These are phyloP conservation scores for Archaeoteleia sp. DNA, from an alignment of 2,888 invertebrate species.

Conservation along the genomic window DNA sequence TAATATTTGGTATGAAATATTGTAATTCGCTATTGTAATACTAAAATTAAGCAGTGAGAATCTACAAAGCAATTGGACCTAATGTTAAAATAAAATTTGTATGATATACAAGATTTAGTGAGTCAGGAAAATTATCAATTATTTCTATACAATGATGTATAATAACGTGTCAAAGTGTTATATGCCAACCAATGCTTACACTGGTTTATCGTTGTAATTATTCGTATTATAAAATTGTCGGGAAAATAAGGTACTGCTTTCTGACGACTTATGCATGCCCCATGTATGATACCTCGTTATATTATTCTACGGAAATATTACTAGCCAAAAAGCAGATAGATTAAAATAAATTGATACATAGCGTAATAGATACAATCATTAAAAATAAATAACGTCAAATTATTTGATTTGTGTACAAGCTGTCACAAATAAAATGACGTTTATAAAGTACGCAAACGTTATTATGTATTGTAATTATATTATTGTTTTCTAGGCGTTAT, in stretches of 20 bases:
- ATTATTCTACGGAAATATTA: slow-evolving; percentile 65
- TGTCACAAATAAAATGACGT: slow-evolving; percentile 58
- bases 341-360: slow-evolving; percentile 43
- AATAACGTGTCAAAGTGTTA: no score
- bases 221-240: no score
- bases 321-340: slow-evolving; percentile 66
- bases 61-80: no score
- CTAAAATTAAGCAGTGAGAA: no score
- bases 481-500: slow-evolving; percentile 39
- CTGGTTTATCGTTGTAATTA: no score
- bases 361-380: slow-evolving; percentile 43
- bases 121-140: no score
- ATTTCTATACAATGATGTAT: no score
- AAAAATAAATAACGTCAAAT: slow-evolving; percentile 47
- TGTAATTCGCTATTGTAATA: no score
- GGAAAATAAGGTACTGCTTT: slow-evolving; percentile 52
- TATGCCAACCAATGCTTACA: no score
- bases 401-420: slow-evolving; percentile 58
- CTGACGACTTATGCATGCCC: slow-evolving; percentile 39
- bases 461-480: slow-evolving; percentile 29
- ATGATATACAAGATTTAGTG: no score
- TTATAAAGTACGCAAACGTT: slow-evolving; percentile 54
- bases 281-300: slow-evolving; percentile 67
- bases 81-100: no score
- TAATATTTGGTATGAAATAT: no score